These are phyloP conservation scores for Allacma fusca DNA, from an alignment of 2,888 invertebrate species.

Conservation along the genomic window DNA sequence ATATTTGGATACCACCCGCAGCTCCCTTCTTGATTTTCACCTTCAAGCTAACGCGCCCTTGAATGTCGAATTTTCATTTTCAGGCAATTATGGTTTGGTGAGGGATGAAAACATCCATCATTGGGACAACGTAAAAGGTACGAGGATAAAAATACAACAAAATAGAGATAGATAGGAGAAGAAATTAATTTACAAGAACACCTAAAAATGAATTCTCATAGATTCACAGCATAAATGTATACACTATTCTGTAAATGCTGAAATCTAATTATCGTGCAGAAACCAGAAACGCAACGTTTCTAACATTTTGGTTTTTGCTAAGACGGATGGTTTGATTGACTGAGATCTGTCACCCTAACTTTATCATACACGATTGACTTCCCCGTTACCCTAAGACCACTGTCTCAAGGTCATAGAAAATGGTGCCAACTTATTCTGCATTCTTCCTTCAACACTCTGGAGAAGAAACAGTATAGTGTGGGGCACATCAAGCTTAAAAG, in stretches of 20 bases:
- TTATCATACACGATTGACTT: slow-evolving; percentile 18
- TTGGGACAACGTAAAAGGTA: neutral
- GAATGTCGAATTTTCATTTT: slow-evolving; percentile 25
- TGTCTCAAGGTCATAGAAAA: no score
- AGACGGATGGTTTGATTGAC: slow-evolving; percentile 24
- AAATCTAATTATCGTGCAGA: no score
- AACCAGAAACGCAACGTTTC: no score
- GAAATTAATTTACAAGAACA: slow-evolving; percentile 46
- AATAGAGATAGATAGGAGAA: slow-evolving; percentile 50
- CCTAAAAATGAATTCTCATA: slow-evolving; percentile 47
- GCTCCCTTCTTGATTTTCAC: slow-evolving; percentile 58
- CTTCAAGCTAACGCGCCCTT: slow-evolving; percentile 60
- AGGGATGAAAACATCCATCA: slow-evolving; percentile 26
- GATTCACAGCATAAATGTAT: no score
- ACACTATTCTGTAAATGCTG: no score
- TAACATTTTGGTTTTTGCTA: no score
- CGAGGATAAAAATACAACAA: slow-evolving; percentile 43
- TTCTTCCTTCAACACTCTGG: no score
- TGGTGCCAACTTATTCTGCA: no score
- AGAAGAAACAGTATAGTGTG: no score
- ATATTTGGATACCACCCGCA: slow-evolving; percentile 59
- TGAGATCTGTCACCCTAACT: neutral
- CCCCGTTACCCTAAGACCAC: neutral
- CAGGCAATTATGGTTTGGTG: slow-evolving; percentile 2
- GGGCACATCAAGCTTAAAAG: no score